A percentile compares a stretch with the other conserved stretches of the same genome.
Conservation (phyloP, 1,140 invertebrate genomes). For the Chymomyza costata region DNA sequence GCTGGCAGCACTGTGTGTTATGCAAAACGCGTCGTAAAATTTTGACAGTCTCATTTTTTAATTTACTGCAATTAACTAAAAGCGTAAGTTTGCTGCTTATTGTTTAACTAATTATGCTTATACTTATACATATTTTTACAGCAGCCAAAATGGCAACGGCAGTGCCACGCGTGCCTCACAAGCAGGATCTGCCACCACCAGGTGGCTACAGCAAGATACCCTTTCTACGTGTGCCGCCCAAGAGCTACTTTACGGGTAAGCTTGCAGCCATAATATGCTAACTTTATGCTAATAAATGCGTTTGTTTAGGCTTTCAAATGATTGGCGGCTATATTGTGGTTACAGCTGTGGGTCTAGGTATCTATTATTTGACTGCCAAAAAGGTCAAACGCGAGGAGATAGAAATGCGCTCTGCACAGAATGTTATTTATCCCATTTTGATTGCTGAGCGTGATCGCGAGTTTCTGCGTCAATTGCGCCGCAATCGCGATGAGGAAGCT, state of each 20-base stretch:
- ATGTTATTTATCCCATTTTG: conserved; percentile 85
- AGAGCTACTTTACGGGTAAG: conserved; percentile 82
- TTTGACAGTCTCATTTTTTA: conserved; percentile 28
- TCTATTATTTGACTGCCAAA: conserved; percentile 79
- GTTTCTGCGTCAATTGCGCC: conserved; percentile 86
- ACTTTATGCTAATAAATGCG: neutral
- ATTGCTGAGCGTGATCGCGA: conserved; percentile 88
- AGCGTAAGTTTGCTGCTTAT: conserved; percentile 30
- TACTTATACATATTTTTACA: conserved; percentile 10
- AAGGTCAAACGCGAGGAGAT: conserved; percentile 78
- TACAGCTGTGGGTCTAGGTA: conserved; percentile 77
- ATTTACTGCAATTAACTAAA: conserved; percentile 20
- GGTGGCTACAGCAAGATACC: conserved; percentile 88
- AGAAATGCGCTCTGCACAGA: conserved; percentile 84
- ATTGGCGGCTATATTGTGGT: conserved; percentile 80
- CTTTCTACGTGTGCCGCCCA: conserved; percentile 83
- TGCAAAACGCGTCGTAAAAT: conserved; percentile 49
- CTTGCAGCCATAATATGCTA: neutral
- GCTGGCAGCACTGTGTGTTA: conserved; percentile 38
- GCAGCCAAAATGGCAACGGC: conserved; percentile 58
- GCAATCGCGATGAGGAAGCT: conserved; percentile 88
- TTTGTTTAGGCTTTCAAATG: conserved; percentile 76
- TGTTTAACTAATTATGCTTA: neutral
- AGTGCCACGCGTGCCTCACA: conserved; percentile 60
- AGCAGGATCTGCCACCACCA: conserved; percentile 90